Conservation (phyloP, 2,797 vertebrate species). For the Tenualosa ilisha region DNA sequence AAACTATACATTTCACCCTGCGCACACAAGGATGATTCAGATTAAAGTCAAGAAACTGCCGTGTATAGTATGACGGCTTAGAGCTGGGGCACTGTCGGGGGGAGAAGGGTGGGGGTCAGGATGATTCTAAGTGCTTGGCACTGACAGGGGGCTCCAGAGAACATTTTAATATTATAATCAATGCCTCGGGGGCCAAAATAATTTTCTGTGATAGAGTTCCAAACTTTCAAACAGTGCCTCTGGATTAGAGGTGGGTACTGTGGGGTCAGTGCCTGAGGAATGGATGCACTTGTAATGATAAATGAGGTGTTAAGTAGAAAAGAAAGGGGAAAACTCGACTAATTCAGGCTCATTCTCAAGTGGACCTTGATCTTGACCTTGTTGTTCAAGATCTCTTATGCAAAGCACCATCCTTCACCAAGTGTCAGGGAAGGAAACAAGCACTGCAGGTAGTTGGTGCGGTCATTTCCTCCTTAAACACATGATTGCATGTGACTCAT, state of each 20-base stretch:
- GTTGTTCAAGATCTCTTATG: constrained; percentile 7
- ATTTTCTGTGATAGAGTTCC: no score
- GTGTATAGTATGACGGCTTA: background rate
- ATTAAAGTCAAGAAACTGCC: background rate
- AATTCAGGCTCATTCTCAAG: background rate
- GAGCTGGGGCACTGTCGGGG: no score
- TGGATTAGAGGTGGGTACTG: background rate
- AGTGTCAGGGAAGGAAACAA: background rate
- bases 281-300: background rate
- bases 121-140: no score
- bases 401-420: background rate
- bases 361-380: background rate
- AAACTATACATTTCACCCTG: background rate
- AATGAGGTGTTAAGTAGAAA: background rate
- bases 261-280: background rate
- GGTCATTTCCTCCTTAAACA: constrained; percentile 10
- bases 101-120: no score
- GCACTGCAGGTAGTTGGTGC: background rate
- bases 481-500: constrained; percentile 16
- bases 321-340: background rate
- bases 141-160: no score
- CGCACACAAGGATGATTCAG: background rate
- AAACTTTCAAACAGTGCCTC: no score
- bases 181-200: no score
- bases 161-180: no score